These are phyloP conservation scores for Dolichopus griseipennis DNA, from an alignment of 2,888 invertebrate genomes.

Conservation along the genomic window DNA sequence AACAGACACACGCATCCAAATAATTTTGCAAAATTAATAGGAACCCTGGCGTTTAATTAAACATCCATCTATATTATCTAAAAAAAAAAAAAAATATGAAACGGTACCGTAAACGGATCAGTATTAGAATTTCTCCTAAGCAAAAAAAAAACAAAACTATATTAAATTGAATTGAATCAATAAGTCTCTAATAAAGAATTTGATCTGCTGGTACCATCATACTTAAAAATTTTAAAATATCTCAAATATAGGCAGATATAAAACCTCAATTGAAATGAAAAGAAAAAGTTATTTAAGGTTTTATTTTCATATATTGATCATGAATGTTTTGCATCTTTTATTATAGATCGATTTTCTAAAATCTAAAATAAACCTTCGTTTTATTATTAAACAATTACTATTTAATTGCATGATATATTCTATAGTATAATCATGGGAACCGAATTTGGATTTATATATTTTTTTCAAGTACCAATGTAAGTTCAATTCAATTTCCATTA, in stretches of 20 bases:
- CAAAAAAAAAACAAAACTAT: no score
- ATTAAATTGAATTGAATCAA: no score
- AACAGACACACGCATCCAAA: no score
- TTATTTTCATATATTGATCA: background rate
- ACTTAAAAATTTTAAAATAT: no score
- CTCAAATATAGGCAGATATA: background rate
- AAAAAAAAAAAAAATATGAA: no score
- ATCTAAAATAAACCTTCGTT: background rate
- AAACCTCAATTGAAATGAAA: background rate
- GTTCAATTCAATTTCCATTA: no score
- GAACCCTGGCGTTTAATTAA: background rate
- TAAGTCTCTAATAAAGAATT: no score
- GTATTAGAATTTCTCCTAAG: no score
- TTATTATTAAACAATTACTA: no score
- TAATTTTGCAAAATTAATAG: background rate
- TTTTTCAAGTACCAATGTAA: background rate
- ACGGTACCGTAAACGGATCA: no score
- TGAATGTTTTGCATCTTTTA: background rate
- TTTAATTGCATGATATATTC: no score
- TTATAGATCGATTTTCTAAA: background rate
- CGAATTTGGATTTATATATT: background rate
- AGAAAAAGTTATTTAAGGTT: background rate
- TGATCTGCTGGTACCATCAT: background rate
- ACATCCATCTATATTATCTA: background rate
- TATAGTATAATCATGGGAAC: background rate